A percentile compares a stretch with the other conserved stretches of the same genome.
These are phyloP conservation scores for Cynopterus brachyotis DNA, from an alignment of 2,113 vertebrate species.

Conservation along the genomic window DNA sequence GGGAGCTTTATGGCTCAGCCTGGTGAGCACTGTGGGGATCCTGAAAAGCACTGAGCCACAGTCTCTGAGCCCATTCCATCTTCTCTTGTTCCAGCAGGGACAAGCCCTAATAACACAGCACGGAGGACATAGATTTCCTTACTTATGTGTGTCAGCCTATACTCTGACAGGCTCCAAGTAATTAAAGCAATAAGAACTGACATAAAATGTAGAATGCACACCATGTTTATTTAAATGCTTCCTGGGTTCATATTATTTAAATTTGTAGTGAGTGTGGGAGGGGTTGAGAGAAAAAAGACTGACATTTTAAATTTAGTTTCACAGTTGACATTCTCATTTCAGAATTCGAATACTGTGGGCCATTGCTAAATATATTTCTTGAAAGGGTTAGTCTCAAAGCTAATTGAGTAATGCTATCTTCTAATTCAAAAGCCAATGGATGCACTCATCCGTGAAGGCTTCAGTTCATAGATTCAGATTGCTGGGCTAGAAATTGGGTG, in stretches of 20 bases:
- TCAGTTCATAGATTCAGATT: conserved; percentile 19
- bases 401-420: conserved; percentile 57
- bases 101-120: background rate
- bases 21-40: rapidly evolving
- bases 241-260: conserved; percentile 1
- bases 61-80: background rate
- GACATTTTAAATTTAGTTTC: conserved; percentile 51
- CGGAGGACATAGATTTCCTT: background rate
- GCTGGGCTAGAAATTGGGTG: background rate
- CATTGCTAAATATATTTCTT: background rate
- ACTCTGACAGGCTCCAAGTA: conserved; percentile 35
- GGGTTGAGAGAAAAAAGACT: conserved; percentile 12
- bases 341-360: background rate
- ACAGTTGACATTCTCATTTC: conserved; percentile 40
- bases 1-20: background rate
- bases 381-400: conserved; percentile 37
- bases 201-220: conserved; percentile 10
- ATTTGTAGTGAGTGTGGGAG: conserved; percentile 44
- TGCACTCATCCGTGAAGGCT: conserved; percentile 32
- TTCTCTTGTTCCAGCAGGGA: background rate
- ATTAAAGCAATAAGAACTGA: conserved; percentile 34
- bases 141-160: background rate
- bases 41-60: rapidly evolving
- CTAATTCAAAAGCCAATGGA: conserved; percentile 52
- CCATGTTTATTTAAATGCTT: conserved; percentile 19